Conservation (phyloP, 1,140 invertebrate genomes). For the Drosophila murphyi region DNA sequence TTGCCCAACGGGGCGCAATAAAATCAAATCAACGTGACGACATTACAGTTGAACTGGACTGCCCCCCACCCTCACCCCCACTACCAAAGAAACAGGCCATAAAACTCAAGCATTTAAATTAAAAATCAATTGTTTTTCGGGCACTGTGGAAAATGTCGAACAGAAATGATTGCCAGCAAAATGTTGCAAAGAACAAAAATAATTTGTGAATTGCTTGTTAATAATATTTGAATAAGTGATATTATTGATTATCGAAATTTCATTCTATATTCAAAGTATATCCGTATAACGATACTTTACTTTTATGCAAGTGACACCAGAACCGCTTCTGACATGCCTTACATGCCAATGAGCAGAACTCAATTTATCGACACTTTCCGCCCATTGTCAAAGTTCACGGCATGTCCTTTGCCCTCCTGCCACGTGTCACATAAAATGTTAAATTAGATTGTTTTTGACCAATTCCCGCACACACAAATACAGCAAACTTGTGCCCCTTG, state of each 20-base stretch:
- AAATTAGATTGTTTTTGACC: conserved; percentile 77
- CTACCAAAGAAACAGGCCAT: conserved; percentile 26
- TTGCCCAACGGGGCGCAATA: conserved; percentile 66
- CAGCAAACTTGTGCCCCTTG: conserved; percentile 23
- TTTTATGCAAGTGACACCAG: too few species aligned
- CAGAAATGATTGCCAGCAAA: background rate
- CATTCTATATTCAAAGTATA: too few species aligned
- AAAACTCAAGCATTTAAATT: conserved; percentile 74
- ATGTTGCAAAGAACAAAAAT: background rate
- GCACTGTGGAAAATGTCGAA: conserved; percentile 8
- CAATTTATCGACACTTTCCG: background rate
- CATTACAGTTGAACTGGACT: conserved; percentile 47
- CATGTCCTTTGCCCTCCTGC: background rate
- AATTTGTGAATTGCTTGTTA: background rate
- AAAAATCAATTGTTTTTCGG: conserved; percentile 70
- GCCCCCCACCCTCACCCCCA: background rate
- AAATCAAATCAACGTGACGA: conserved; percentile 81
- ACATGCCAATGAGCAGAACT: background rate
- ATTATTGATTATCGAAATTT: too few species aligned
- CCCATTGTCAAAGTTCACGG: background rate
- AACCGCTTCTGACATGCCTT: background rate
- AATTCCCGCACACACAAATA: conserved; percentile 47
- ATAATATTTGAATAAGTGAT: too few species aligned
- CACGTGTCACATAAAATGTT: conserved; percentile 71
- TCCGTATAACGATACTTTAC: too few species aligned